Percentiles rank a stretch among this genome's conserved stretches.
Evolutionary conservation across 2,797 vertebrate genomes (phyloP).

Genomic region (Chiloscyllium punctatum): DNA sequence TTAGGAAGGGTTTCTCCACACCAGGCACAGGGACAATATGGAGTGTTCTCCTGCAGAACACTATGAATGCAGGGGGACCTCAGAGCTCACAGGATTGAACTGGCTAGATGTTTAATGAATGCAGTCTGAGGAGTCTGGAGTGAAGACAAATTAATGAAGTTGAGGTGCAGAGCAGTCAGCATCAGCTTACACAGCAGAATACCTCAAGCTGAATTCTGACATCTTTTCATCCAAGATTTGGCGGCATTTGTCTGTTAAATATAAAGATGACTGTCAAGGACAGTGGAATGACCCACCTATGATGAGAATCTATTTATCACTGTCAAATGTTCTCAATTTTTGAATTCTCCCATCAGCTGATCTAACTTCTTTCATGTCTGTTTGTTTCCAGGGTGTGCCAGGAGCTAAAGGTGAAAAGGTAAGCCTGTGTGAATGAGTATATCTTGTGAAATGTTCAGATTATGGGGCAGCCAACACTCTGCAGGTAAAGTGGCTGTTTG

Average conservation of each 20-base stretch:
- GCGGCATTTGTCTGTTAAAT: neutral
- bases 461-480: neutral
- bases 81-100: neutral
- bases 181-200: neutral
- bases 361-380: constrained; percentile 2
- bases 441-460: neutral
- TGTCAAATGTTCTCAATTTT: neutral
- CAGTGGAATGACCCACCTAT: too few relatives aligned
- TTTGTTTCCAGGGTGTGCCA: constrained; percentile 69
- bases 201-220: neutral
- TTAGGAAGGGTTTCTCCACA: neutral
- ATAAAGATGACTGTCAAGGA: neutral
- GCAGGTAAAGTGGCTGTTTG: too few relatives aligned
- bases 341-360: too few relatives aligned
- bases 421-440: constrained; percentile 50
- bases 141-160: neutral
- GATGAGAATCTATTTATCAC: neutral
- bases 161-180: neutral
- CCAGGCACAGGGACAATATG: neutral
- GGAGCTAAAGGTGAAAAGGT: constrained; percentile 86
- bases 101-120: neutral
- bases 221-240: neutral
- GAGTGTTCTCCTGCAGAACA: neutral
- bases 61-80: neutral
- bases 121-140: neutral